These are phyloP conservation scores for Nebria brevicollis DNA, from an alignment of 2,888 invertebrate genomes.

Conservation along the genomic window DNA sequence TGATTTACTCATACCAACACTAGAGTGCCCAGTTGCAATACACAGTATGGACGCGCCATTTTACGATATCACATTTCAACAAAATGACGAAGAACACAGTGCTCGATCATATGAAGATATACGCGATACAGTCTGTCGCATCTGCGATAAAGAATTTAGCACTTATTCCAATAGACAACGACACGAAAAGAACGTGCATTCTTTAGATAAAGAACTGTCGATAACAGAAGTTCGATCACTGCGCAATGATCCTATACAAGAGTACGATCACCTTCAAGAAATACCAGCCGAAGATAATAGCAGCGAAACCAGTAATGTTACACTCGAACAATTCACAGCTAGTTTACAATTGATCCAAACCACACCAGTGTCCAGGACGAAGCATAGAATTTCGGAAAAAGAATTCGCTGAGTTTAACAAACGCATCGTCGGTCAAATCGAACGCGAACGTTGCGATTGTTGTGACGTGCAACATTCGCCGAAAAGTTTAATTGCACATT, in stretches of 20 bases:
- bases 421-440: slow-evolving; percentile 47
- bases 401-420: slow-evolving; percentile 33
- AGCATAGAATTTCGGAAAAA: slow-evolving; percentile 51
- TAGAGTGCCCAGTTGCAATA: slow-evolving; percentile 45
- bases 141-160: slow-evolving; percentile 57
- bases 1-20: slow-evolving; percentile 26
- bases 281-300: slow-evolving; percentile 2
- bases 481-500: slow-evolving; percentile 58
- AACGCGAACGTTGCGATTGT: slow-evolving; percentile 57
- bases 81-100: slow-evolving; percentile 24
- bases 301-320: slow-evolving; percentile 22
- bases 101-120: slow-evolving; percentile 46
- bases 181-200: slow-evolving; percentile 55
- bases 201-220: neutral
- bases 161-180: slow-evolving; percentile 55
- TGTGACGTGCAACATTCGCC: slow-evolving; percentile 57
- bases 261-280: neutral
- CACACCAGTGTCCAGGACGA: slow-evolving; percentile 51
- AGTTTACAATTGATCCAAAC: slow-evolving; percentile 57
- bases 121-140: slow-evolving; percentile 50
- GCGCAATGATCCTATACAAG: neutral
- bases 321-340: slow-evolving; percentile 56
- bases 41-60: slow-evolving; percentile 48
- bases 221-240: neutral
- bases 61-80: neutral